Conservation (phyloP, 2,113 vertebrate genomes). For the Odocoileus hemionus region DNA sequence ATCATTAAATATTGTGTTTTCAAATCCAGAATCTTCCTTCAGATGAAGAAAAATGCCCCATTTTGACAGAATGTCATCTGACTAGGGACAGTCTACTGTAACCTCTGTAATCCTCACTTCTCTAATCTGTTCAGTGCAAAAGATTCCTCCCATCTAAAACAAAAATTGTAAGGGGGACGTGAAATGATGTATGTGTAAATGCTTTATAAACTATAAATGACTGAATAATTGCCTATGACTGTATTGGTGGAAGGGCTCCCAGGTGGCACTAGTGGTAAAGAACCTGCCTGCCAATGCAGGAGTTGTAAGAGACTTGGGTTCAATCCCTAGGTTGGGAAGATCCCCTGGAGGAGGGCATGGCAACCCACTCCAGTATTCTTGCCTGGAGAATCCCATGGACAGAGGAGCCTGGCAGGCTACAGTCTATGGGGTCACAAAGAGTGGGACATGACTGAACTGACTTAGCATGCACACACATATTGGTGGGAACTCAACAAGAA, state of each 20-base stretch:
- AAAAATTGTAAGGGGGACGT: not conserved
- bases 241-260: not conserved
- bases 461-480: not conserved
- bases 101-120: not conserved
- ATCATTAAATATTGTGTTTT: constrained; percentile 61
- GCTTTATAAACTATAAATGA: not conserved
- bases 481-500: not conserved
- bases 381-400: not conserved
- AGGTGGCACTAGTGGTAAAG: not conserved
- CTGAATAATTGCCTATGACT: not conserved
- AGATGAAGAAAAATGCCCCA: not conserved
- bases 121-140: not conserved
- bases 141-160: not conserved
- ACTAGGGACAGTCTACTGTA: not conserved
- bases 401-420: not conserved
- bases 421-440: not conserved
- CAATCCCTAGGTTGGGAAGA: not conserved
- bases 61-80: not conserved
- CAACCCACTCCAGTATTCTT: not conserved
- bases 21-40: constrained; percentile 38
- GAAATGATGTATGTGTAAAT: not conserved
- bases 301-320: not conserved
- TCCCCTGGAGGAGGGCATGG: not conserved
- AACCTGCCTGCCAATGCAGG: not conserved
- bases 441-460: not conserved